Percentiles rank a stretch among this genome's conserved stretches.
Evolutionary conservation across 2,888 invertebrate species (phyloP).

Genomic region (Chaetogeoica ovagalla): DNA sequence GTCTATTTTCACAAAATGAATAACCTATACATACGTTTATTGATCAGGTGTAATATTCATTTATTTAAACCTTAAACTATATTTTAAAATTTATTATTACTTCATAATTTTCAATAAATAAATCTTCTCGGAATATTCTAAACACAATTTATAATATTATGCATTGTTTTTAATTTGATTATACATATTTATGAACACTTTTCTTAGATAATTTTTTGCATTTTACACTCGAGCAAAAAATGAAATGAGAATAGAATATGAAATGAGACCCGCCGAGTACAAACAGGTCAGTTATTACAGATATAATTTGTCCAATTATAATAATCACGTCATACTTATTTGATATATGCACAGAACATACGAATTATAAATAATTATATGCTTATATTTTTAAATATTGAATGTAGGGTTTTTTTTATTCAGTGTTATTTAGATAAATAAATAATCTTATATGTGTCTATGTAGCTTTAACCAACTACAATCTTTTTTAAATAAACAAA

Average conservation of each 20-base stretch:
- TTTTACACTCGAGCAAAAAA: not conserved
- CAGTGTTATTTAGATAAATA: not conserved
- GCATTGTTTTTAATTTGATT: not conserved
- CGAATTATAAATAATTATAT: not conserved
- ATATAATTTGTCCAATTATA: slow-evolving; percentile 7
- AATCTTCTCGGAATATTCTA: too few relatives aligned
- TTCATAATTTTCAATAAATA: too few relatives aligned
- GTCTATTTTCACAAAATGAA: too few relatives aligned
- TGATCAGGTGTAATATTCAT: too few relatives aligned
- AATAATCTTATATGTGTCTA: too few relatives aligned
- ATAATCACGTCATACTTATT: not conserved
- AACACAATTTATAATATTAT: not conserved
- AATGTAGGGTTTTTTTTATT: not conserved
- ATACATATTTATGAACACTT: not conserved
- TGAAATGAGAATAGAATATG: not conserved
- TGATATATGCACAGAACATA: not conserved
- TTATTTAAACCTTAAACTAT: too few relatives aligned
- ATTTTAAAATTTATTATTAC: too few relatives aligned
- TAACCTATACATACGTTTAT: too few relatives aligned
- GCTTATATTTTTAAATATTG: not conserved
- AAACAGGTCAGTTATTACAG: slow-evolving; percentile 7
- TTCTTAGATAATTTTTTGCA: not conserved
- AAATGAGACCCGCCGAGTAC: slow-evolving; percentile 22
- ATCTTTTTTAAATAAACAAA: too few relatives aligned
- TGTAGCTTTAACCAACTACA: too few relatives aligned